These are phyloP conservation scores for Speoplatyrhinus poulsoni DNA, from an alignment of 2,113 vertebrate species.

Conservation along the genomic window DNA sequence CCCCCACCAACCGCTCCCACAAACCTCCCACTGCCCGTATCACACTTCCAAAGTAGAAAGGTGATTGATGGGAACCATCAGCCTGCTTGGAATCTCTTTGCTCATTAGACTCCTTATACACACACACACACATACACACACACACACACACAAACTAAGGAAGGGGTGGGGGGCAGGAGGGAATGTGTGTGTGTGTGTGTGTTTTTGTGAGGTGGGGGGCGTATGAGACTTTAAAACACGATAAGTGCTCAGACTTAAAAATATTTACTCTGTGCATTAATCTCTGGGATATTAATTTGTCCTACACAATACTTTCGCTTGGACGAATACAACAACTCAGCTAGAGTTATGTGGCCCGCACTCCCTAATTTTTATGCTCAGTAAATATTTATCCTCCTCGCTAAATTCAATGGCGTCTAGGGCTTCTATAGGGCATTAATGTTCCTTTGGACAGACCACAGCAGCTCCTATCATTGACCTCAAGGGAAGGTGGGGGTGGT, in stretches of 20 bases:
- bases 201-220: constrained; percentile 5
- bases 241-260: constrained; percentile 55
- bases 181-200: not conserved
- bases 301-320: constrained; percentile 42
- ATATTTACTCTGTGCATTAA: constrained; percentile 66
- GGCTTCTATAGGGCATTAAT: constrained; percentile 52
- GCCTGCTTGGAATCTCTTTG: constrained; percentile 72
- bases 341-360: constrained; percentile 31
- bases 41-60: constrained; percentile 73
- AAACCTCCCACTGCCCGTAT: constrained; percentile 50
- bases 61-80: constrained; percentile 81
- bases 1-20: constrained; percentile 16
- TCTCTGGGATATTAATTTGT: constrained; percentile 66
- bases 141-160: constrained; percentile 28
- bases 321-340: constrained; percentile 24
- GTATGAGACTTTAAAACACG: constrained; percentile 53
- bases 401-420: constrained; percentile 24
- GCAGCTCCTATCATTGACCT: constrained; percentile 56
- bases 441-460: constrained; percentile 53
- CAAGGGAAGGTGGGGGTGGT: constrained; percentile 12
- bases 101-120: constrained; percentile 75
- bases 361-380: constrained; percentile 52
- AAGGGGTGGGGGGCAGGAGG: not conserved
- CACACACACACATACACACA: constrained; percentile 47
- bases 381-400: constrained; percentile 24